Evolutionary conservation across 2,113 vertebrate species (phyloP), one percentile per base, ranked within the genome.

Genomic region (Strigops habroptila): DNA sequence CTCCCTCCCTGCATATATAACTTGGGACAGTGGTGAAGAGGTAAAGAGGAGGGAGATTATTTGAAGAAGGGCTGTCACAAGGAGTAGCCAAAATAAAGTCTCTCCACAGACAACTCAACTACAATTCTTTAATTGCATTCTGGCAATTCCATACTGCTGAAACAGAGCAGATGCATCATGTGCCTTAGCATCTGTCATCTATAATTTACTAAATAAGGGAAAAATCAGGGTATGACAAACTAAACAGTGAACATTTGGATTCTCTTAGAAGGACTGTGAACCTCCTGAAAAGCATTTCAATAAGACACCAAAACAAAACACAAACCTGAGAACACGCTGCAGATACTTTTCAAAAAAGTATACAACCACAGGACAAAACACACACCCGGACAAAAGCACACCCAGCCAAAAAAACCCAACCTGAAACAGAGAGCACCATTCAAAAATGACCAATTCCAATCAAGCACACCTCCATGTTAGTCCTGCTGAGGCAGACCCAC

Each of bases 121-220:
- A 86, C 65, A 78, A 82, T 90, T 96, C 90, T 90, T 95, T 88
- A 93, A 95, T 63, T 88, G 88, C 43, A n/a, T 88, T 86, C 93
- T 97, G 95, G 95, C 90, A 96, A 14, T 73, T 84, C 65, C 43
- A 24, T 24, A 24, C 86, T 81, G 73, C 87, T 88, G 33, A 81
- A 91, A 65, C 43, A 55, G 35, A 88, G 69, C 68, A 93, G 88
- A 86, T 60, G 77, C 76, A 83, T 93, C 83, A 83, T 94, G 90
- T 92, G 77, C 90, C 70, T 92, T 97, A 91, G 95, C 93, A 94
- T 93, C 91, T 64, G 83, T 70, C 94, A 91, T 78, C 96, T 96
- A 84, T 88, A 93, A 94, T 94, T 96, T 94, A 95, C 90, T 94
- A 92, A 96, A 60, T 86, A 96, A 95, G 77, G 93, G 83, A 94